A percentile compares a stretch with the other conserved stretches of the same genome.
Evolutionary conservation across 2,797 vertebrate species (phyloP).

Genomic region (Ctenosaura bakeri): DNA sequence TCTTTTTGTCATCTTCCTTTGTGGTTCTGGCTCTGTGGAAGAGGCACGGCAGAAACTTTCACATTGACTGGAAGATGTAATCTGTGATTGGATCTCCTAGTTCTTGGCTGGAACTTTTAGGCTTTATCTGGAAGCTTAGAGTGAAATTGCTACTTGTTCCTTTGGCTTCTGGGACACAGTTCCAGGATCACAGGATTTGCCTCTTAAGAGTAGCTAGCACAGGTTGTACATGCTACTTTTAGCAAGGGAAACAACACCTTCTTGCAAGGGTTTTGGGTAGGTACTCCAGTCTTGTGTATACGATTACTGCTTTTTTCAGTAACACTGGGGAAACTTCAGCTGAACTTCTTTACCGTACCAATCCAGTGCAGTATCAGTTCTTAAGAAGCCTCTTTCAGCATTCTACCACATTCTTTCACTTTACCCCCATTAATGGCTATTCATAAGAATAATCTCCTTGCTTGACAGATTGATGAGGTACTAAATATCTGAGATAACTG

Average conservation of each 20-base stretch:
- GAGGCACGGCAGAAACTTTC: neutral
- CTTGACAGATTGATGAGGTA: slow-evolving; percentile 69
- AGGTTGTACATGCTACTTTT: slow-evolving; percentile 38
- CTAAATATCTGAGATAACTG: slow-evolving; percentile 74
- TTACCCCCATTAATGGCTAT: slow-evolving; percentile 72
- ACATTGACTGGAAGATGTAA: neutral
- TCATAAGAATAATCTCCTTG: slow-evolving; percentile 79
- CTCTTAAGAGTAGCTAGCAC: slow-evolving; percentile 39
- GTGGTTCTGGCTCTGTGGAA: neutral
- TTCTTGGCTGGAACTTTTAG: neutral
- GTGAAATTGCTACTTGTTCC: neutral
- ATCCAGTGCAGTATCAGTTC: slow-evolving; percentile 72
- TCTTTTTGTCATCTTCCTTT: neutral
- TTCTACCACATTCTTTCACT: slow-evolving; percentile 75
- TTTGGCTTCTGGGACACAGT: neutral
- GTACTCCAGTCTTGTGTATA: slow-evolving; percentile 69
- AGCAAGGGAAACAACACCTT: slow-evolving; percentile 54
- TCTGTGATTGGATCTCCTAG: neutral
- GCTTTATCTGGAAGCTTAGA: no score
- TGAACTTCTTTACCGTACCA: slow-evolving; percentile 70
- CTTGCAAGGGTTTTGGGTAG: slow-evolving; percentile 62
- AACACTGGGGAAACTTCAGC: slow-evolving; percentile 73
- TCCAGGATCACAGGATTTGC: neutral
- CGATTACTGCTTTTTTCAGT: slow-evolving; percentile 69
- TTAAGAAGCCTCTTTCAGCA: slow-evolving; percentile 69